These are phyloP conservation scores for Rhinogobio ventralis DNA, from an alignment of 2,797 vertebrate species.

Conservation along the genomic window DNA sequence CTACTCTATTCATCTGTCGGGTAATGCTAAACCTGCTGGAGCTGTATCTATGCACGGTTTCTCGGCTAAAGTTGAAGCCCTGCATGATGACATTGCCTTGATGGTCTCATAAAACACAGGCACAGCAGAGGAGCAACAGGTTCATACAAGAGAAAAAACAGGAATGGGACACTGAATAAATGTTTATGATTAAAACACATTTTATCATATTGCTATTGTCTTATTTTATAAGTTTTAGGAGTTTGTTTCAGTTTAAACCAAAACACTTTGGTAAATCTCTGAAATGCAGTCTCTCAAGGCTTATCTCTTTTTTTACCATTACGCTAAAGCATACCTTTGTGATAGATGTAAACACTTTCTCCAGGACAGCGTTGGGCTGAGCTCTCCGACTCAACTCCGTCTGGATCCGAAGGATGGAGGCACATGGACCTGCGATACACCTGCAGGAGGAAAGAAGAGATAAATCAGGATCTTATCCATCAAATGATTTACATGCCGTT, in stretches of 20 bases:
- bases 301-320: not conserved
- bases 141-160: not conserved
- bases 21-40: not conserved
- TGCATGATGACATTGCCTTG: not conserved
- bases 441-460: constrained; percentile 72
- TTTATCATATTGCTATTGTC: not conserved
- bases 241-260: not conserved
- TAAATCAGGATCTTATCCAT: not conserved
- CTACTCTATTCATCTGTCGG: not conserved
- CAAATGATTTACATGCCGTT: not conserved
- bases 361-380: constrained; percentile 90
- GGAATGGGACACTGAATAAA: not conserved
- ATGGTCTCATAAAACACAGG: constrained; percentile 16
- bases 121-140: not conserved
- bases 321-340: constrained; percentile 71
- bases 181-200: not conserved
- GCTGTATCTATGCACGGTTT: not conserved
- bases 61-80: constrained; percentile 4
- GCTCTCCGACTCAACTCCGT: constrained; percentile 80
- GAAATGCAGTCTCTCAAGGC: not conserved
- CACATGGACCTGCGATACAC: constrained; percentile 90
- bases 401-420: constrained; percentile 85
- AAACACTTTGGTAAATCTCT: not conserved
- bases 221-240: not conserved
- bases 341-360: constrained; percentile 85